phyloP scores from a whole-genome alignment of 2,888 invertebrate genomes.

The Tetheella fluctuosa region DNA sequence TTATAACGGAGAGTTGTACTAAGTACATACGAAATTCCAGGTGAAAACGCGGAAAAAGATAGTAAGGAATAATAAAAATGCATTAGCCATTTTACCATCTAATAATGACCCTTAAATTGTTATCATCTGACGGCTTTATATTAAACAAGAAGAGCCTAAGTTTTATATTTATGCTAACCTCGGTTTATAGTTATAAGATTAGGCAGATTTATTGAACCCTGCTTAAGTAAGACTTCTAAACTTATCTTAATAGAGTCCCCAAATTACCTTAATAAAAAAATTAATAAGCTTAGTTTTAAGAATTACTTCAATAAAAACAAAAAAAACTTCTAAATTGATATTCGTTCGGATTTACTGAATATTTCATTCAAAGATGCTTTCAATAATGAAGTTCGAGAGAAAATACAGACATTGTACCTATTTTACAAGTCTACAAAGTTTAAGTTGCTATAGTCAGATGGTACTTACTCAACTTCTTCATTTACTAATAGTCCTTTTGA shows the following conservation, averaged over 20 bases:
- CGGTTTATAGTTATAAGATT: too few relatives aligned
- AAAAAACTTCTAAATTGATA: slow-evolving; percentile 15
- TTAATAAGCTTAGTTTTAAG: background rate
- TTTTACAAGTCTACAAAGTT: slow-evolving; percentile 25
- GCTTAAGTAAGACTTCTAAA: background rate
- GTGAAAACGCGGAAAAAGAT: too few relatives aligned
- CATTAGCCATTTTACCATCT: too few relatives aligned
- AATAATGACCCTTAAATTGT: too few relatives aligned
- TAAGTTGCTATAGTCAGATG: slow-evolving; percentile 30
- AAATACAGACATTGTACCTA: slow-evolving; percentile 1
- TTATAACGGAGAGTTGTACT: too few relatives aligned
- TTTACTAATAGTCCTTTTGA: slow-evolving; percentile 31
- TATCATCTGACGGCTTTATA: too few relatives aligned
- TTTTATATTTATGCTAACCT: too few relatives aligned
- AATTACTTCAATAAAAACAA: slow-evolving; percentile 8
- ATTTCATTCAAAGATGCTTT: slow-evolving; percentile 15
- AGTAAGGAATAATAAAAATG: too few relatives aligned
- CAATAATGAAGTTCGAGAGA: slow-evolving; percentile 15
- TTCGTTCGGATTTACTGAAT: slow-evolving; percentile 15
- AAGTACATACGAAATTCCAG: too few relatives aligned
- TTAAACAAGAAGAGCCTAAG: too few relatives aligned
- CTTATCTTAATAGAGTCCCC: background rate
- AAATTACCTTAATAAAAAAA: slow-evolving; percentile 21
- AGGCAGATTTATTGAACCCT: too few relatives aligned
- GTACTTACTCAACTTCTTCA: slow-evolving; percentile 37